Base-by-base conservation (phyloP, 2,888 invertebrate genomes). In the Trachelus iudaicus region DNA sequence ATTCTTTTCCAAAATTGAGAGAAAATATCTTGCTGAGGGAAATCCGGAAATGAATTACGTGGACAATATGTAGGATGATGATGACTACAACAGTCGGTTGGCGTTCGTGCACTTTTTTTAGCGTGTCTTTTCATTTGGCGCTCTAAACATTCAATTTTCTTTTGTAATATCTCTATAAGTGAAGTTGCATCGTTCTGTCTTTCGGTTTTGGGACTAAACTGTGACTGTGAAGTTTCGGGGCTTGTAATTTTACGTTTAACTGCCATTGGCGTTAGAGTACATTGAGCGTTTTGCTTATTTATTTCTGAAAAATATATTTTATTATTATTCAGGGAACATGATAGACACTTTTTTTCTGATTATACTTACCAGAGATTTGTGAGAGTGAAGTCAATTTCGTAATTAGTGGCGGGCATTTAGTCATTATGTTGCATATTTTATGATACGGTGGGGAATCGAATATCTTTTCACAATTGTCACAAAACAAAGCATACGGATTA, bases 391-490 rank as follows among this genome's bases (percentile, higher is more conserved):
- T 31, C 69, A 80, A 77, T 75, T 86, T 82, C 0, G 76, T 69
- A 34, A 89, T 75, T 31, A 85, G 75, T 23, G 83, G 80, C 30
- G 89, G 88, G 73, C 81, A 81, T 1, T 77, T 13, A 0, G 80
- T 78, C 89, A 90, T 88, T 3, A 85, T 77, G 37, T 83, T 79
- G 11, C 83, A 87, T 75, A 90, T 89, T 79, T 86, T 84, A 4
- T 89, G 83, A 33, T 86, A 12, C 1, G 86, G 84, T 0, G 81
- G 74, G 13, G 87, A 82, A 11, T 79, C 35, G 1, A 87, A 77
- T 35, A 33, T n/a, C 4, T 71, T 9, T 80, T 85, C 78, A 69
- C 90, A 90, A 73, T 86, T 85, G 4, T 80, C 75, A 80, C 90
- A 90, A 83, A 84, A 87, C 73, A 89, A 68, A 12, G 89, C 84